Base-by-base conservation (phyloP, 2,888 invertebrate species). In the Drosophila antonietae region DNA sequence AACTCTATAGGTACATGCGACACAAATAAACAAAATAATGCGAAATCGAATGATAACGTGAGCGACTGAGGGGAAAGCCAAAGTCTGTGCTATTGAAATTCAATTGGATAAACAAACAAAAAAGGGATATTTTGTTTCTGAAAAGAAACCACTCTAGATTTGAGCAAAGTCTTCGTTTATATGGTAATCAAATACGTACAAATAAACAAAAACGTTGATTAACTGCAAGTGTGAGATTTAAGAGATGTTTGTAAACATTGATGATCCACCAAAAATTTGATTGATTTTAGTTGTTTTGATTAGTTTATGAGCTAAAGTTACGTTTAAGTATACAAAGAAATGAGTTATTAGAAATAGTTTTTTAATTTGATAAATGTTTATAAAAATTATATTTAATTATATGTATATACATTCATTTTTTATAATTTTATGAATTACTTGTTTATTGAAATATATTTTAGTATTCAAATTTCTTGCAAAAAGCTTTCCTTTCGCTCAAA, bases 61-160 rank as follows among this genome's bases (percentile, higher is more conserved):
- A 18, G 39, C 14, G 20, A 18, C 28, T 55, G 35, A 39, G 28
- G 33, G 49, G 10, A 28, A 18, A 49, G 15, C 18, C 47, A 61
- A 59, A 59, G 41, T 53, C 44, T 18, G 46, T 62, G 47, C 23
- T 43, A 71, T 72, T 56, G 57, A 68, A 73, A 60, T 57, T 47
- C 20, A 75, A 47, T 65, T 76, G 56, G 9, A 31, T 73, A 73
- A 72, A 67, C 67, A 72, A 68, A 78, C 46, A 64, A 58, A 61
- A 61, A 58, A 61, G 23, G 10, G 41, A 51, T 41, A 52, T 61
- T 49, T 51, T 15, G 43, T 28, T 60, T 67, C n/a, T 28, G 35
- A 44, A 60, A 57, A 23, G 46, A 12, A 51, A 18, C 43, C 37
- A 35, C 14, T 51, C 41, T 18, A 39, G 43, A 39, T 62, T 43